Evolutionary conservation across 2,113 vertebrate species (phyloP).

Genomic region (Elachura formosa): DNA sequence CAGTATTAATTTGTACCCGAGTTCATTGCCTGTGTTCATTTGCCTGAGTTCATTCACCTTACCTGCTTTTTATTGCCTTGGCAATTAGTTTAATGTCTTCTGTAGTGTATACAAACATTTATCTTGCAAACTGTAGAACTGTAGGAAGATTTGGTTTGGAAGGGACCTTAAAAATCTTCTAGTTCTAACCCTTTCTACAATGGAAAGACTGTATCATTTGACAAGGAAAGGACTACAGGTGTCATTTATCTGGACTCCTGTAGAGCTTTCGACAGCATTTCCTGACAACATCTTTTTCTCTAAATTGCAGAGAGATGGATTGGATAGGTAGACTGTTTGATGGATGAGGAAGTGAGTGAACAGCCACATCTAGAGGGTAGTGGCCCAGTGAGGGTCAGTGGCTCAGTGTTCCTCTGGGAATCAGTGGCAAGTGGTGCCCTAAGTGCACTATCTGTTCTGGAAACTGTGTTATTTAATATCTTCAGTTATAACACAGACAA

Average conservation of each 20-base stretch:
- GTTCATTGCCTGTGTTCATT: too few species aligned
- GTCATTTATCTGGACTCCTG: neutral
- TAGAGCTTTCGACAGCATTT: neutral
- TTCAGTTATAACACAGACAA: neutral
- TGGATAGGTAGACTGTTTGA: neutral
- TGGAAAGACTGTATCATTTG: neutral
- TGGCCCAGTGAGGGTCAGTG: neutral
- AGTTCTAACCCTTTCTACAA: neutral
- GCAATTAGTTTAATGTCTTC: neutral
- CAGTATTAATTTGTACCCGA: neutral
- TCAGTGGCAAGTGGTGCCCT: neutral
- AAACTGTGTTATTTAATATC: neutral
- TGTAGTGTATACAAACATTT: neutral
- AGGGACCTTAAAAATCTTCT: neutral
- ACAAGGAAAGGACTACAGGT: neutral
- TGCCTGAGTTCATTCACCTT: neutral
- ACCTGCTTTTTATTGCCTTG: neutral
- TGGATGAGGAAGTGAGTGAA: neutral
- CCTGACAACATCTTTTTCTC: neutral
- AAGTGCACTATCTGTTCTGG: neutral
- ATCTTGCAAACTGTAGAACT: neutral
- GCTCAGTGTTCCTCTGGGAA: neutral
- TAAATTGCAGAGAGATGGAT: neutral
- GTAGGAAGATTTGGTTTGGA: neutral
- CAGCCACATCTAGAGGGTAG: neutral